Base-by-base conservation (phyloP, 2,113 vertebrate genomes). In the Rissa tridactyla region DNA sequence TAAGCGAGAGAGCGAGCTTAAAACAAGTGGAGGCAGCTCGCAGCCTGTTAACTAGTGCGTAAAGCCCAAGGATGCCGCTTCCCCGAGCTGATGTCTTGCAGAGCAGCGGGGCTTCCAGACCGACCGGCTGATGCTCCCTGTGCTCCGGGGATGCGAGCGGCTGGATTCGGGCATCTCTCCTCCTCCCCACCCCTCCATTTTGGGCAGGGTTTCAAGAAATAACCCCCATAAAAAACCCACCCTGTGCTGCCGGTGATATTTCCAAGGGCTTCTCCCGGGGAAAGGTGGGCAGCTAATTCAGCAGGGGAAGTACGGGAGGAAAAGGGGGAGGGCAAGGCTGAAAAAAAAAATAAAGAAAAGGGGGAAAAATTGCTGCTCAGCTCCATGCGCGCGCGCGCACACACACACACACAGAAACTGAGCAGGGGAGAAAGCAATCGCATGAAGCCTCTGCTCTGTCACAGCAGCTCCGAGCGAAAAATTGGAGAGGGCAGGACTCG, bases 11-110 rank as follows among this genome's bases (percentile, higher is more conserved):
- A 97, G 88, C 40, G 68, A 96, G 96, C 95, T 96, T 96, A 83
- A 97, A 98, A 94, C 94, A 84, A 97, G 95, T 38, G 60, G n/a
- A 86, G 89, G 95, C 93, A 79, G 96, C 97, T 97, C 76, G 19
- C 88, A 96, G 97, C 82, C 93, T 91, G 97, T 80, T 96, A 94
- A 94, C 92, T 95, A 92, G 97, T 44, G 95, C 95, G 51, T 78
- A 95, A 96, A 95, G 96, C 91, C 40, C 60, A 34, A 72, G 87
- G 86, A 79, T 88, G 95, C 72, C n/a, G 86, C 92, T 96, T 91
- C 62, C 92, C 88, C 14, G 49, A 62, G 92, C 96, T 29, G 96
- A 88, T 76, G 94, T 22, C 96, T 95, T 87, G 96, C 96, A 42
- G 96, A 92, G 72, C 91, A 23, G 77, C 22, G 15, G 44, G 71